Evolutionary conservation across 2,797 vertebrate species (phyloP), one percentile per base, ranked within the genome.

Genomic region (Dicrostonyx torquatus): DNA sequence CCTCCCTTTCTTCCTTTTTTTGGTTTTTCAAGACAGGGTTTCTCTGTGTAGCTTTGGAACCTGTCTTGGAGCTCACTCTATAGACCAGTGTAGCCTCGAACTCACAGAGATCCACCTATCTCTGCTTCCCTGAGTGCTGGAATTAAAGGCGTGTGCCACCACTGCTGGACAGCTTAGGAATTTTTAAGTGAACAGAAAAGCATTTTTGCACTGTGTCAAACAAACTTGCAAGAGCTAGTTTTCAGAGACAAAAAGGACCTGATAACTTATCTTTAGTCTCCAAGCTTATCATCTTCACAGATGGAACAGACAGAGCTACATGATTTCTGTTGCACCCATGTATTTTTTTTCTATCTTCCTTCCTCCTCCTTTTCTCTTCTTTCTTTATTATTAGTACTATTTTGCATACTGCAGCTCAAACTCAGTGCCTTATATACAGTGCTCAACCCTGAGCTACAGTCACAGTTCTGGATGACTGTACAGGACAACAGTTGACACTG

Each of bases 141-240:
- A 14, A 76, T 45, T 76, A 45, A 76, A 76, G 40, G 12, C 6
- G 1, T 76, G 73, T 1, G 1, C 24, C 40, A 76, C 26, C 73
- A 45, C 24, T 4, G 14, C 73, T 40, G 37, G 20, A 24, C 43
- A 75, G 43, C 6, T 75, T 75, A 34, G 60, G 43, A 64, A 83
- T 45, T 64, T 60, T 64, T 72, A 58, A 78, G 55, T 58, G 77
- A 92, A 86, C 82, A 88, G 48, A 85, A 86, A 93, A 86, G 55
- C 17, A 2, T 22, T 83, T 9, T 87, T 20, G n/a, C 26, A 60
- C 14, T 13, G 9, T 50, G 8, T 68, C 62, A 94, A 87, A 14
- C 50, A 90, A 92, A 90, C 31, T 77, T 72, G 12, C 13, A 64
- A 55, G 60, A 45, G 14, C 34, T 86, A 48, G 29, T 89, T 92